Percentiles rank a stretch among this genome's conserved stretches.
phyloP scores from a whole-genome alignment of 2,888 invertebrate species.

The Nycteola revayana region DNA sequence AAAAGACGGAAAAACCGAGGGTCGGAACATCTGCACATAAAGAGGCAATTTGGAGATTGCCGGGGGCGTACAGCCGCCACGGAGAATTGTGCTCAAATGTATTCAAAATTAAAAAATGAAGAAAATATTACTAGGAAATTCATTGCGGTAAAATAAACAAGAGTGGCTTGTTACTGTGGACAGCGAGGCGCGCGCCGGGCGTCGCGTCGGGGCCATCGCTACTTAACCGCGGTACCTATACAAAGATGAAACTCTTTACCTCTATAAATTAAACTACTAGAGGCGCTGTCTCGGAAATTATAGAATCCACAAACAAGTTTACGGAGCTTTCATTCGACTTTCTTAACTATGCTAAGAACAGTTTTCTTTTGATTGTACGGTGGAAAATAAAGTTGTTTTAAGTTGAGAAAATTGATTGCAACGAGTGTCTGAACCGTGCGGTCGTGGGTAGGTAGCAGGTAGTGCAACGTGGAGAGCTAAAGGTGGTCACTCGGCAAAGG shows the following conservation, averaged over 20 bases:
- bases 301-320: constrained; percentile 1
- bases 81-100: constrained; percentile 78
- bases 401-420: constrained; percentile 27
- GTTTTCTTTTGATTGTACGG: constrained; percentile 2
- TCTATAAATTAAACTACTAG: constrained; percentile 8
- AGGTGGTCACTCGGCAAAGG: constrained; percentile 29
- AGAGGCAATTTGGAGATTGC: constrained; percentile 82
- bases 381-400: constrained; percentile 13
- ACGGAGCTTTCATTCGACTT: neutral
- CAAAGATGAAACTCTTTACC: constrained; percentile 20
- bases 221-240: constrained; percentile 19
- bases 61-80: constrained; percentile 75
- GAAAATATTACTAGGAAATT: constrained; percentile 75
- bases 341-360: constrained; percentile 4
- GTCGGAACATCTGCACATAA: constrained; percentile 81
- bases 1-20: constrained; percentile 80
- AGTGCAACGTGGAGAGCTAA: too few relatives aligned
- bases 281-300: constrained; percentile 6
- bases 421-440: constrained; percentile 16
- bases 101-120: constrained; percentile 78
- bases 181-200: constrained; percentile 30
- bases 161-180: constrained; percentile 66
- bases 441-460: neutral
- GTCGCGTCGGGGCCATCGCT: constrained; percentile 18
- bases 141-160: constrained; percentile 79